Conservation (phyloP, 2,113 vertebrate species). For the Spheniscus mendiculus region DNA sequence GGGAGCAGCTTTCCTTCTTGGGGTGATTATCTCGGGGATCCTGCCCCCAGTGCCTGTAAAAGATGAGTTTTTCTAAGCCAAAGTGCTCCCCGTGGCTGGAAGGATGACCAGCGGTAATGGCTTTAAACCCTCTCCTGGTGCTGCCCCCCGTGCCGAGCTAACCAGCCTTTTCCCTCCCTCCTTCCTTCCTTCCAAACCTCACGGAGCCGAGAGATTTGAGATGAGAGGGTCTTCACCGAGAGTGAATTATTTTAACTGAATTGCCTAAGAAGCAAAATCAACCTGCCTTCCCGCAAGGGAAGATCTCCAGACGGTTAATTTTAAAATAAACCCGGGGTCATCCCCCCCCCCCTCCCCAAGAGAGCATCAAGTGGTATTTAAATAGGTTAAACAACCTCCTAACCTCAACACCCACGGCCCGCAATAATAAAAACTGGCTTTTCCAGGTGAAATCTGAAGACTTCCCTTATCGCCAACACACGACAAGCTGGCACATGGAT, state of each 20-base stretch:
- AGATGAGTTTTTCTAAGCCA: background rate
- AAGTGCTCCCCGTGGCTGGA: background rate
- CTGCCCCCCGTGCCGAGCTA: background rate
- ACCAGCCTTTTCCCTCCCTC: background rate
- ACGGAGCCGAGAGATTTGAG: background rate
- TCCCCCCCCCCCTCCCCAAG: background rate
- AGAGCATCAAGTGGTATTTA: background rate
- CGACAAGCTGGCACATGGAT: accelerated
- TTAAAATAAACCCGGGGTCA: background rate
- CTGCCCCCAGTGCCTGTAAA: background rate
- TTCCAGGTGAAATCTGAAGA: background rate
- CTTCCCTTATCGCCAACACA: background rate
- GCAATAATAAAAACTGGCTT: background rate
- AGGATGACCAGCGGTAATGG: background rate
- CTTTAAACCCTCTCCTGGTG: background rate
- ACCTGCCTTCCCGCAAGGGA: background rate
- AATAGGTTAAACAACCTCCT: background rate
- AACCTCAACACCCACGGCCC: background rate
- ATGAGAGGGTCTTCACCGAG: background rate
- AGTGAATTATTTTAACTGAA: background rate
- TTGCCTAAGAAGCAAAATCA: background rate
- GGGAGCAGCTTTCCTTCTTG: background rate
- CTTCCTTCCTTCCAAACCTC: background rate
- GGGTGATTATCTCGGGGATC: background rate
- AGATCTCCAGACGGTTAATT: background rate